Conservation (phyloP, 2,113 vertebrate species). For the Coptodon rendalli region DNA sequence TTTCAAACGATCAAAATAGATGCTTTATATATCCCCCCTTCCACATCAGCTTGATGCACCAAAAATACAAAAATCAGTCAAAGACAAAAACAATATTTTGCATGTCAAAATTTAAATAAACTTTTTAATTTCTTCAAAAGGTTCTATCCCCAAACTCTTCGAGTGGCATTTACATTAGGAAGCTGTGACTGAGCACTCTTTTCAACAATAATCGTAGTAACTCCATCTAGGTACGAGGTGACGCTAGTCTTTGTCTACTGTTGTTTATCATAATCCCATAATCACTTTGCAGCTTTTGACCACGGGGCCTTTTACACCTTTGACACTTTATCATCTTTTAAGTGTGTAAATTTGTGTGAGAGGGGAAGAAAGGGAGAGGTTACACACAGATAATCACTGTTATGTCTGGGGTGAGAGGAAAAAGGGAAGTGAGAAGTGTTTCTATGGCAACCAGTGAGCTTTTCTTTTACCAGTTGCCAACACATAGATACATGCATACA, state of each 20-base stretch:
- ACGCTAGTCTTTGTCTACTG: not conserved
- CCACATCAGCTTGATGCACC: not conserved
- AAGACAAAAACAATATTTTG: not conserved
- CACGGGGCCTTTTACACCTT: not conserved
- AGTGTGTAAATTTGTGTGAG: not conserved
- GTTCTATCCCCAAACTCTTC: not conserved
- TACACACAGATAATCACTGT: not conserved
- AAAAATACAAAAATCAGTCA: not conserved
- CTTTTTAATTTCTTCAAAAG: not conserved
- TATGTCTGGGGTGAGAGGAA: slow-evolving; percentile 18
- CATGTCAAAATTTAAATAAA: not conserved
- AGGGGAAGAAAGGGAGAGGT: not conserved
- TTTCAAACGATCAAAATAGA: not conserved
- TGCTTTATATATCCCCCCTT: not conserved
- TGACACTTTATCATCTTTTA: not conserved
- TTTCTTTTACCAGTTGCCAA: slow-evolving; percentile 23
- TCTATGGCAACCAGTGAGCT: slow-evolving; percentile 38
- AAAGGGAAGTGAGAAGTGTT: slow-evolving; percentile 22
- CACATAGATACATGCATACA: not conserved
- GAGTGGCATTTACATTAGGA: not conserved
- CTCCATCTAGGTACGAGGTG: not conserved
- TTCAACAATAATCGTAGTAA: not conserved
- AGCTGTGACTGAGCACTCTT: not conserved
- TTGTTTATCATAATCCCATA: not conserved
- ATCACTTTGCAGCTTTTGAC: not conserved